Evolutionary conservation across 1,140 invertebrate species (phyloP).

Genomic region (Lamellibrachia luymesi): DNA sequence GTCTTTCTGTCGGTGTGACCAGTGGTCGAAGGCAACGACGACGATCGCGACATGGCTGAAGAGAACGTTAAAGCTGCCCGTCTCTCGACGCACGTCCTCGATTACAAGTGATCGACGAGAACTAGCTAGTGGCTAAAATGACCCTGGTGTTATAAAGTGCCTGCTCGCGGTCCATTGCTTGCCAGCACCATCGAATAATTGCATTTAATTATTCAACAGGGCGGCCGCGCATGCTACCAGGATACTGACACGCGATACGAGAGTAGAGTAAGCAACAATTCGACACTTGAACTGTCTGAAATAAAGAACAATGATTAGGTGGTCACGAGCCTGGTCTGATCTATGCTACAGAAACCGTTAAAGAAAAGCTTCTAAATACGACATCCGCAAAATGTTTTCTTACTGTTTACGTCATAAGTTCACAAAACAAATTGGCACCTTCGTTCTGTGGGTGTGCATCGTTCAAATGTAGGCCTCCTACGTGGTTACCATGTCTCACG

Average conservation of each 20-base stretch:
- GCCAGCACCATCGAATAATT: constrained; percentile 4
- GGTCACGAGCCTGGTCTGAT: neutral
- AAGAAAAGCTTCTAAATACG: neutral
- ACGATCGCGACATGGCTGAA: neutral
- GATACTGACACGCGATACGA: neutral
- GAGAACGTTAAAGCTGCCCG: neutral
- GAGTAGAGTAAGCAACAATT: neutral
- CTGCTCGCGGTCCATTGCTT: neutral
- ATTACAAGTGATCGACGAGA: neutral
- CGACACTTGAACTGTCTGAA: neutral
- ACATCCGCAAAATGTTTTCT: neutral
- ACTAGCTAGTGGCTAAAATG: neutral
- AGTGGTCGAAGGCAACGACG: neutral
- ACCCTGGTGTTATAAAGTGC: neutral
- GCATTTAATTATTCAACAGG: neutral
- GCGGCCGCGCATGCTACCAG: neutral
- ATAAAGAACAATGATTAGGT: neutral
- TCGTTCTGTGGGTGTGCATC: neutral
- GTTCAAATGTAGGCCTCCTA: neutral
- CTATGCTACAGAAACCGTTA: neutral
- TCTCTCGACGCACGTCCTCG: neutral
- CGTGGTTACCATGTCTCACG: neutral
- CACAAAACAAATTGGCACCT: neutral
- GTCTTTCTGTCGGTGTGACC: neutral
- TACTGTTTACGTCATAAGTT: neutral